Conservation (phyloP, 2,888 invertebrate genomes). For the Nemoura dubitans region DNA sequence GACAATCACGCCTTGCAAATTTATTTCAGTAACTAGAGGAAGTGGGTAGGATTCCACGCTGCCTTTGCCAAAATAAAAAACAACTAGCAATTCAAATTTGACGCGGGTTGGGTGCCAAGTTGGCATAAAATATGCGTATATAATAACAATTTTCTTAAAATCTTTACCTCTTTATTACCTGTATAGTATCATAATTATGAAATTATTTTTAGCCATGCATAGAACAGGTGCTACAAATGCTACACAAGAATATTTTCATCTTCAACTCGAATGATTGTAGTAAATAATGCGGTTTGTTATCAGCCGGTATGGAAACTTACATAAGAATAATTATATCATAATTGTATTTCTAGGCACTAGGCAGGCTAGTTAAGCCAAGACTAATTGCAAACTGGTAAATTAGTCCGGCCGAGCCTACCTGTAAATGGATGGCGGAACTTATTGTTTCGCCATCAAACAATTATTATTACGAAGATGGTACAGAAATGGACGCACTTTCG, state of each 20-base stretch:
- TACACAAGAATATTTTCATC: neutral
- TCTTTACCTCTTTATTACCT: too few species aligned
- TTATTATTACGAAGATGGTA: neutral
- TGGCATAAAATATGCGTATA: neutral
- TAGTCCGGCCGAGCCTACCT: neutral
- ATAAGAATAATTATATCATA: slow-evolving; percentile 20
- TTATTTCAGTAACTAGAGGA: neutral
- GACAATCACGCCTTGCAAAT: neutral
- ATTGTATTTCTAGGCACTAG: neutral
- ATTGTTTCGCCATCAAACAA: slow-evolving; percentile 14
- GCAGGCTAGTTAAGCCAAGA: neutral
- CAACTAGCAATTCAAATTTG: neutral
- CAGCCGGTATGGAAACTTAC: neutral
- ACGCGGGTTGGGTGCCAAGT: neutral
- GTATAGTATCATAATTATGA: neutral
- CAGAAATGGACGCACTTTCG: neutral
- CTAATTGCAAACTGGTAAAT: slow-evolving; percentile 19
- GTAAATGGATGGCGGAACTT: slow-evolving; percentile 30
- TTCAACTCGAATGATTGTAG: neutral
- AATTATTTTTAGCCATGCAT: neutral
- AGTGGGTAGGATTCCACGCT: neutral
- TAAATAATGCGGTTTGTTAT: neutral
- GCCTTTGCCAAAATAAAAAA: neutral
- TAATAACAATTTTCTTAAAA: neutral
- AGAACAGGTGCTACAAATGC: neutral